A percentile compares a stretch with the other conserved stretches of the same genome.
Conservation (phyloP, 2,888 invertebrate genomes). For the Adela reaumurella region DNA sequence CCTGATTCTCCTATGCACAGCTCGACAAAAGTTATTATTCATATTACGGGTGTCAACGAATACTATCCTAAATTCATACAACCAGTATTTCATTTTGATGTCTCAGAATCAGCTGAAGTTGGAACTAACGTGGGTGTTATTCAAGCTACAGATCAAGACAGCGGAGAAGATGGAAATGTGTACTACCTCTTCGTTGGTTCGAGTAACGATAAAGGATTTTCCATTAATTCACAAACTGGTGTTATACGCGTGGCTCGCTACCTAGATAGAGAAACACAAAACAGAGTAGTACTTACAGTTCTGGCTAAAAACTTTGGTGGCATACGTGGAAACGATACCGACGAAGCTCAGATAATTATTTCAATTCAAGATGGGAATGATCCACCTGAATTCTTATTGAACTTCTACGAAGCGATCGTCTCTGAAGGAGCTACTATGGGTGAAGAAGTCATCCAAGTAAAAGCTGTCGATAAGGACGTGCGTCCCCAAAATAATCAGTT, state of each 20-base stretch:
- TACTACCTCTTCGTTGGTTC: conserved; percentile 91
- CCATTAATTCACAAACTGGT: conserved; percentile 79
- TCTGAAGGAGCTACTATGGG: conserved; percentile 78
- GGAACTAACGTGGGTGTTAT: conserved; percentile 82
- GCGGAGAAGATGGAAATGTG: conserved; percentile 82
- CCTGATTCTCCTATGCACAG: conserved; percentile 81
- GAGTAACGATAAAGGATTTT: conserved; percentile 88
- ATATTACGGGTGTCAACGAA: conserved; percentile 84
- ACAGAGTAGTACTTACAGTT: conserved; percentile 83
- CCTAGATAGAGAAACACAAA: conserved; percentile 84
- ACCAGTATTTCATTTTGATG: conserved; percentile 87
- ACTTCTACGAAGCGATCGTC: conserved; percentile 72
- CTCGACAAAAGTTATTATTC: conserved; percentile 66
- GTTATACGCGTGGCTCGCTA: conserved; percentile 78
- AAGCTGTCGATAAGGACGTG: conserved; percentile 89
- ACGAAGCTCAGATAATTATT: conserved; percentile 90
- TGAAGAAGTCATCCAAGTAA: conserved; percentile 70
- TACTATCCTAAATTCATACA: conserved; percentile 85
- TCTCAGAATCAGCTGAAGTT: conserved; percentile 86
- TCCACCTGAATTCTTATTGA: conserved; percentile 86
- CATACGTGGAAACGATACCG: conserved; percentile 91
- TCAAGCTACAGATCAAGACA: conserved; percentile 86
- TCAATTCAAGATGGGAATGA: conserved; percentile 95
- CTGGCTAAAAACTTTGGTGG: conserved; percentile 94
- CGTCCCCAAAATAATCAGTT: conserved; percentile 89